Evolutionary conservation across 1,140 invertebrate species (phyloP), one percentile per base, ranked within the genome.

Genomic region (Drosophila bipectinata): DNA sequence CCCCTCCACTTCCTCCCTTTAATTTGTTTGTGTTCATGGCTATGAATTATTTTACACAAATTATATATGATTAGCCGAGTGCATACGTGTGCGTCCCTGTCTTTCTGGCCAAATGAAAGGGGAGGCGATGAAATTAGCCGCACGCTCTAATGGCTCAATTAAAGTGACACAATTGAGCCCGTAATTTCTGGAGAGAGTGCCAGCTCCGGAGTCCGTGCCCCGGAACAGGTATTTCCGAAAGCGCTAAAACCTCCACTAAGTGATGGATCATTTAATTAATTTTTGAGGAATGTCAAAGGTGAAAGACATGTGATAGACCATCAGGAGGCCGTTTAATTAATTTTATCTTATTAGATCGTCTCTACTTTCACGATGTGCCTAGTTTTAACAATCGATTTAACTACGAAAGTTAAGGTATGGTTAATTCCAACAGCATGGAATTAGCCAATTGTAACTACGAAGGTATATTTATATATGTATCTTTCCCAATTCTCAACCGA

Each of bases 11-110:
- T 0, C 7, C 41, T 44, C 15, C 5, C 26, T 48, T 74, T 64
- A 75, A 75, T 75, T 75, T 75, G 71, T 76, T 75, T 75, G 54
- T 18, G 32, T 76, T 62, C 80, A 59, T 67, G 67, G 26, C 51
- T 75, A 79, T 71, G 58, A 76, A 83, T 83, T 83, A 83, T 74
- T 74, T 77, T 82, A 71, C 59, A 63, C 26, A 77, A 88, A 87
- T 87, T 88, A 88, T 67, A 88, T 82, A 68, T 76, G 71, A 87
- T 88, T 82, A 82, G 71, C 61, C 55, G 51, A 48, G 59, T 28
- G 53, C 34, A 59, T 61, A 32, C 49, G 41, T 73, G 52, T 47
- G 39, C 18, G 24, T 10, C 10, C 28, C 14, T 24, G 52, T 28
- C 32, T 28, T 28, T 53, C 53, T 62, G 47, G 60, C 37, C 14